These are phyloP conservation scores for Phycodurus eques DNA, from an alignment of 2,113 vertebrate genomes.

Conservation along the genomic window DNA sequence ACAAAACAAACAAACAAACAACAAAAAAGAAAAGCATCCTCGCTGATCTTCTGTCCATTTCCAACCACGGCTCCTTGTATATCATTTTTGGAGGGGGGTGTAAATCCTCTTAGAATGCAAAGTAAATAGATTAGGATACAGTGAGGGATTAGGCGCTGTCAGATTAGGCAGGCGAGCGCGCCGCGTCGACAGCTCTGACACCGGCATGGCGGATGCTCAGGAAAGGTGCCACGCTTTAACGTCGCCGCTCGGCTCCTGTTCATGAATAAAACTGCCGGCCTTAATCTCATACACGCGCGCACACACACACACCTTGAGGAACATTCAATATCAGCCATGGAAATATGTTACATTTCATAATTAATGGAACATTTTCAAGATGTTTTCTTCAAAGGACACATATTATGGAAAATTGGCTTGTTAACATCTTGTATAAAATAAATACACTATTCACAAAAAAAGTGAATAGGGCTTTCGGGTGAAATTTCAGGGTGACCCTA, in stretches of 20 bases:
- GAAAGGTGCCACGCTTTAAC: conserved; percentile 71
- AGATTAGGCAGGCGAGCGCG: conserved; percentile 86
- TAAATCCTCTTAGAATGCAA: conserved; percentile 95
- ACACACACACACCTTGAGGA: conserved; percentile 18
- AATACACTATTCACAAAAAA: background rate
- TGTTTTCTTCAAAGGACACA: background rate
- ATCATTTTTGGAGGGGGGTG: conserved; percentile 75
- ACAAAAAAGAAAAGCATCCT: conserved; percentile 60
- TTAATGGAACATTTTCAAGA: conserved; percentile 37
- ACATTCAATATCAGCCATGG: conserved; percentile 53
- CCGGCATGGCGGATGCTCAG: conserved; percentile 85
- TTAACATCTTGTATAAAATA: background rate
- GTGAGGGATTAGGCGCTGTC: conserved; percentile 92
- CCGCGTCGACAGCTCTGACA: conserved; percentile 88
- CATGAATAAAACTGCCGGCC: conserved; percentile 74
- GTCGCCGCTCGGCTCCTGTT: conserved; percentile 63
- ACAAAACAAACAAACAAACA: conserved; percentile 62
- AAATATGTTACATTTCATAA: conserved; percentile 45
- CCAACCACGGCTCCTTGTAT: conserved; percentile 82
- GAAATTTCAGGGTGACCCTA: background rate
- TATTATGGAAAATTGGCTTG: background rate
- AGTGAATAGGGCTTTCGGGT: background rate
- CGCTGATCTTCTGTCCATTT: conserved; percentile 82
- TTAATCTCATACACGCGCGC: conserved; percentile 69
- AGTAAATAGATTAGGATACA: conserved; percentile 97